A percentile compares a stretch with the other conserved stretches of the same genome.
Evolutionary conservation across 2,888 invertebrate species (phyloP).

Genomic region (Adineta ricciae): DNA sequence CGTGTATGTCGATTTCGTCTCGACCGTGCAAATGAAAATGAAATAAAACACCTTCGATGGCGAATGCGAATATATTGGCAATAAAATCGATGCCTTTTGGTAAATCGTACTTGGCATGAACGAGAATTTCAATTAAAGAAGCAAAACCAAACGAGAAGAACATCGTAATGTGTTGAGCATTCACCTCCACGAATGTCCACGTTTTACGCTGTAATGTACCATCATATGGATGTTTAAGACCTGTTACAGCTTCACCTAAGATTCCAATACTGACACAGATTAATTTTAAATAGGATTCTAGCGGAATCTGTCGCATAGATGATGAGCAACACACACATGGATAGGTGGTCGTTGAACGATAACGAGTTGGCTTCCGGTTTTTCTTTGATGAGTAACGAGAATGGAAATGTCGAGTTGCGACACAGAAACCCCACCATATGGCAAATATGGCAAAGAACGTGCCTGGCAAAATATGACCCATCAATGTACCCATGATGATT

Average conservation of each 20-base stretch:
- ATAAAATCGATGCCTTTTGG: slow-evolving; percentile 44
- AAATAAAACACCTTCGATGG: slow-evolving; percentile 52
- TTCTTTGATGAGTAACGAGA: slow-evolving; percentile 34
- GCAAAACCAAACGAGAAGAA: slow-evolving; percentile 28
- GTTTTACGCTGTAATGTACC: slow-evolving; percentile 41
- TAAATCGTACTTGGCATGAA: slow-evolving; percentile 32
- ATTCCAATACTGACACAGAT: slow-evolving; percentile 41
- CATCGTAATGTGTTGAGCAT: slow-evolving; percentile 33
- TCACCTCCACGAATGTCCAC: slow-evolving; percentile 40
- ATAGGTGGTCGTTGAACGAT: slow-evolving; percentile 38
- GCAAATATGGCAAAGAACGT: slow-evolving; percentile 46
- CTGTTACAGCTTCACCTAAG: slow-evolving; percentile 46
- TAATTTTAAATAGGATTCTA: slow-evolving; percentile 34
- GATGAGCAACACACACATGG: slow-evolving; percentile 39
- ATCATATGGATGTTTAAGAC: slow-evolving; percentile 45
- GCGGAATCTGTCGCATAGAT: slow-evolving; percentile 35
- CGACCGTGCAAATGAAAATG: slow-evolving; percentile 53
- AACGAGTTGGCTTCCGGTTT: slow-evolving; percentile 26
- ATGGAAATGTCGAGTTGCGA: slow-evolving; percentile 40
- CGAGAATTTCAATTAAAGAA: slow-evolving; percentile 29
- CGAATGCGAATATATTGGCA: slow-evolving; percentile 47
- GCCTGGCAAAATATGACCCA: slow-evolving; percentile 38
- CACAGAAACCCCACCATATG: slow-evolving; percentile 43
- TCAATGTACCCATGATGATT: slow-evolving; percentile 36
- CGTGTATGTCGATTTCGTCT: slow-evolving; percentile 22